These are phyloP conservation scores for Pseudoips prasinana DNA, from an alignment of 2,888 invertebrate genomes.

Conservation along the genomic window DNA sequence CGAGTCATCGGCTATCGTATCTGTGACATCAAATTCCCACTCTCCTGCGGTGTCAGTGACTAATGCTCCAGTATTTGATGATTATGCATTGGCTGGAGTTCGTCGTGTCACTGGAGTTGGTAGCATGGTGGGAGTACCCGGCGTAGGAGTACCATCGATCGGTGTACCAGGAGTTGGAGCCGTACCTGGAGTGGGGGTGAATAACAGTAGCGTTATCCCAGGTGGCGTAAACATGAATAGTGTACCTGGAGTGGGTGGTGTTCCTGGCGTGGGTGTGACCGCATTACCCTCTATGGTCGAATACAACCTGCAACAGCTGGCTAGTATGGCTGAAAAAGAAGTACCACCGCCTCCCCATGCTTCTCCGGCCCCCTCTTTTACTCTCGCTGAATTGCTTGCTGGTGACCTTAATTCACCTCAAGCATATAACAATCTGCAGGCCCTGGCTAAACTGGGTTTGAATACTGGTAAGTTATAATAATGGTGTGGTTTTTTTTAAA, in stretches of 20 bases:
- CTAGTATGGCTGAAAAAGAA: slow-evolving; percentile 89
- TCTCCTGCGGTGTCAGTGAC: slow-evolving; percentile 80
- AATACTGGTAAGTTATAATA: slow-evolving; percentile 80
- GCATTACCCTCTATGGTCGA: slow-evolving; percentile 88
- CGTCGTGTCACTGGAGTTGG: slow-evolving; percentile 62
- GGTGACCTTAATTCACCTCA: slow-evolving; percentile 87
- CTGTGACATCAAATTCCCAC: slow-evolving; percentile 66
- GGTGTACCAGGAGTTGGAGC: slow-evolving; percentile 56
- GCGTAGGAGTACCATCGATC: slow-evolving; percentile 43
- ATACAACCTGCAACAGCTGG: slow-evolving; percentile 92
- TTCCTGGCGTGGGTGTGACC: slow-evolving; percentile 54
- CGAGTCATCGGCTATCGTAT: slow-evolving; percentile 69
- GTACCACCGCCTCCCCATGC: slow-evolving; percentile 78
- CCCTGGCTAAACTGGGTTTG: slow-evolving; percentile 92
- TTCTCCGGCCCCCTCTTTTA: slow-evolving; percentile 85
- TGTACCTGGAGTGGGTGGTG: slow-evolving; percentile 53
- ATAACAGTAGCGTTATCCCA: slow-evolving; percentile 52
- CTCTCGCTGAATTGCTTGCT: slow-evolving; percentile 88
- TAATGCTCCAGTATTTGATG: slow-evolving; percentile 90
- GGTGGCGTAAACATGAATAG: slow-evolving; percentile 61
- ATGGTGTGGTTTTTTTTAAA: too few relatives aligned
- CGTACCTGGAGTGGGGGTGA: slow-evolving; percentile 56
- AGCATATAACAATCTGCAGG: slow-evolving; percentile 94
- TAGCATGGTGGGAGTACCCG: slow-evolving; percentile 55
- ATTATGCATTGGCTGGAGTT: slow-evolving; percentile 80